Evolutionary conservation across 37 sponge, comb jelly and placozoan species (phyloP).

Genomic region (Spongia lamella): DNA sequence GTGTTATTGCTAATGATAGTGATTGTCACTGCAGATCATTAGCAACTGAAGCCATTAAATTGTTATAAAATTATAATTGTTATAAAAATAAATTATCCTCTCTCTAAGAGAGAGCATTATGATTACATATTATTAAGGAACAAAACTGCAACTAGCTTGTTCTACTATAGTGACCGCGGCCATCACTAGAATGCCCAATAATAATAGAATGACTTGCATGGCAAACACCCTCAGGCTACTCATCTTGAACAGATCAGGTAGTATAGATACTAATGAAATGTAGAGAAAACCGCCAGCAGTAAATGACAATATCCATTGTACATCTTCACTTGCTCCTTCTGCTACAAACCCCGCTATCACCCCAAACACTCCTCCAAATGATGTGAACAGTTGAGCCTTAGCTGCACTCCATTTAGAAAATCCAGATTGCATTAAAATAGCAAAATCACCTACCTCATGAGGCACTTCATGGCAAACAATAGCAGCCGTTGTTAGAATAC

Average conservation of each 20-base stretch:
- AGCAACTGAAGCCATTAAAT: no score
- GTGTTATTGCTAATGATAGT: no score
- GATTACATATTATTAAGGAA: no score
- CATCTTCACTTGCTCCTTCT: conserved; percentile 54
- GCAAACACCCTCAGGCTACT: not conserved
- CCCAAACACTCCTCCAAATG: conserved; percentile 82
- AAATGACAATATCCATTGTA: conserved; percentile 84
- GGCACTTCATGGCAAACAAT: conserved; percentile 94
- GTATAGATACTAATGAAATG: conserved; percentile 75
- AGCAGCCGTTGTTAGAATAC: conserved; percentile 80
- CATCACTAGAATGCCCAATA: conserved; percentile 58
- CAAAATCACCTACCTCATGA: conserved; percentile 95
- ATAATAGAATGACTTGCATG: conserved; percentile 16
- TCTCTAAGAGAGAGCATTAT: no score
- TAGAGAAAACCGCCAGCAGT: conserved; percentile 93
- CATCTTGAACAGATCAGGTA: conserved; percentile 58
- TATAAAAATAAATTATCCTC: no score
- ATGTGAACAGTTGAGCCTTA: conserved; percentile 77
- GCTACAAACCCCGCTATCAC: conserved; percentile 73
- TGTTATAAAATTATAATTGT: no score
- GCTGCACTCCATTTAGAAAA: conserved; percentile 68
- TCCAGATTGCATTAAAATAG: conserved; percentile 85
- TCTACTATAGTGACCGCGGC: conserved; percentile 72
- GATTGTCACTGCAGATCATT: no score
- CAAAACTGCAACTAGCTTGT: conserved; percentile 44